These are phyloP conservation scores for Mallotus villosus DNA, from an alignment of 2,797 vertebrate species.

Conservation along the genomic window DNA sequence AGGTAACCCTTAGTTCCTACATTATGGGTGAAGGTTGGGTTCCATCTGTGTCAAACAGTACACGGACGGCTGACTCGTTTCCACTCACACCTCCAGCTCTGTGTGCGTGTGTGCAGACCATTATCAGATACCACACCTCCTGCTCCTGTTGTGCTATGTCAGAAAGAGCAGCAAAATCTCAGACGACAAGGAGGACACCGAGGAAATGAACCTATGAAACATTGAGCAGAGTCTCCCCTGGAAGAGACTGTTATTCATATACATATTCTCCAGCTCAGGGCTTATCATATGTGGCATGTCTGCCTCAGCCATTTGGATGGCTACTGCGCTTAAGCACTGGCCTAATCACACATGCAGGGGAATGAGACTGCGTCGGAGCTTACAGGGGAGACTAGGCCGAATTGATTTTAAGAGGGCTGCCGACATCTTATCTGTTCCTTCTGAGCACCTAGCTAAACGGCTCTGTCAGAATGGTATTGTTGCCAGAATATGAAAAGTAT, in stretches of 20 bases:
- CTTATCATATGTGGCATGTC: slow-evolving; percentile 56
- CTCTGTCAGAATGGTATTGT: slow-evolving; percentile 55
- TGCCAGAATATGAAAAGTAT: slow-evolving; percentile 36
- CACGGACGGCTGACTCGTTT: not conserved
- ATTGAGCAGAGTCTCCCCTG: slow-evolving; percentile 50
- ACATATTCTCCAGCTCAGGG: slow-evolving; percentile 40
- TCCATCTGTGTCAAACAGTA: not conserved
- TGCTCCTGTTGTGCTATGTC: slow-evolving; percentile 41
- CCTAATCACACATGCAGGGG: slow-evolving; percentile 43
- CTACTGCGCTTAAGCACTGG: slow-evolving; percentile 31
- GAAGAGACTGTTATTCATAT: slow-evolving; percentile 53
- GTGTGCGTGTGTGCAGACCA: not conserved
- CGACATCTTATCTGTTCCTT: slow-evolving; percentile 56
- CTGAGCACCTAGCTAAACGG: slow-evolving; percentile 61
- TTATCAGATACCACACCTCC: slow-evolving; percentile 44
- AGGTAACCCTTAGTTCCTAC: not conserved
- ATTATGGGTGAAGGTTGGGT: not conserved
- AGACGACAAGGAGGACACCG: slow-evolving; percentile 45
- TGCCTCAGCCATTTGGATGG: slow-evolving; percentile 42
- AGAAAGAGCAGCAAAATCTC: slow-evolving; percentile 49
- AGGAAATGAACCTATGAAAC: slow-evolving; percentile 56
- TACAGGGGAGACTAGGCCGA: slow-evolving; percentile 38
- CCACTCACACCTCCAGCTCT: not conserved
- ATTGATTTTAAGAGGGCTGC: slow-evolving; percentile 67
- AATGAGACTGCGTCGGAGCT: slow-evolving; percentile 28